Conservation (phyloP, 1,140 invertebrate genomes). For the Drosophila novamexicana region DNA sequence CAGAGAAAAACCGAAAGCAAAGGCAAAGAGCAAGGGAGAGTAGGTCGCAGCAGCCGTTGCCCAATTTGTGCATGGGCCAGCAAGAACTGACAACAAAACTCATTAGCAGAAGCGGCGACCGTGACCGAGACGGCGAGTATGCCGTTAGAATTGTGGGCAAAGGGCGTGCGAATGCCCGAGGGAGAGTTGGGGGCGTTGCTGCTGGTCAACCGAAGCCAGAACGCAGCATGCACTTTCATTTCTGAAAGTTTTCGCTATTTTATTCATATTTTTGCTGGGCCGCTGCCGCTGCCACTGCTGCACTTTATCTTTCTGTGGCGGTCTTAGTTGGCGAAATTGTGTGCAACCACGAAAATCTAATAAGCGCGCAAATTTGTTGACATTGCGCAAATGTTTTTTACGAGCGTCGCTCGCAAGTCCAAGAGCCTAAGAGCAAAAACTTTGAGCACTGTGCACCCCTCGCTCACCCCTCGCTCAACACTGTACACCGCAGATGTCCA, state of each 20-base stretch:
- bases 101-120: conserved; percentile 78
- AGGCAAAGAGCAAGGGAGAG: conserved; percentile 9
- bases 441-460: not conserved
- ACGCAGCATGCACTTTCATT: conserved; percentile 70
- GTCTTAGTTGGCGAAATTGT: conserved; percentile 82
- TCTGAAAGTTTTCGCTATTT: conserved; percentile 72
- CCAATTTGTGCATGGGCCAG: conserved; percentile 72
- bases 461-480: not conserved
- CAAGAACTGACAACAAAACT: conserved; percentile 81
- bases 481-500: conserved; percentile 8
- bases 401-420: conserved; percentile 42
- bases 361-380: conserved; percentile 83
- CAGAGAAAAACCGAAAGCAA: conserved; percentile 6
- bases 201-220: conserved; percentile 50
- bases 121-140: conserved; percentile 57
- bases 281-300: conserved; percentile 41
- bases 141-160: conserved; percentile 49
- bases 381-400: conserved; percentile 83
- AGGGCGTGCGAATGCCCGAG: conserved; percentile 6
- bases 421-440: conserved; percentile 36
- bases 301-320: conserved; percentile 77
- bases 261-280: conserved; percentile 73
- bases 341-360: conserved; percentile 83
- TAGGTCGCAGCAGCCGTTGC: conserved; percentile 46
- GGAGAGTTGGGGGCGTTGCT: conserved; percentile 13